Conservation (phyloP, 2,113 vertebrate genomes). For the Neogobius melanostomus region DNA sequence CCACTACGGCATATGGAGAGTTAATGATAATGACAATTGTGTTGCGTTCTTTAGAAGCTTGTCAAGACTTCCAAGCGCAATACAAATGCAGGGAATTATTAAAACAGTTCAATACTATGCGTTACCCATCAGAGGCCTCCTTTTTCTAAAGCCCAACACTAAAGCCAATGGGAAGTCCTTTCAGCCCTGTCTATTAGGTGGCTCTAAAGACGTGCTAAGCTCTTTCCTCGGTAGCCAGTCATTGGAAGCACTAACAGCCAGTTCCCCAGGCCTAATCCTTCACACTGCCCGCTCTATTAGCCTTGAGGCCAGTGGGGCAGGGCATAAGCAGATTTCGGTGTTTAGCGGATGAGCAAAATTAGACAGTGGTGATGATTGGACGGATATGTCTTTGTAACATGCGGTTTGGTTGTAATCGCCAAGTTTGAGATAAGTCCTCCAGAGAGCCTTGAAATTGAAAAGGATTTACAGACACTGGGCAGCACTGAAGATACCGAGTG, state of each 20-base stretch:
- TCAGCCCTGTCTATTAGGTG: conserved; percentile 31
- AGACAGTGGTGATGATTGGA: conserved; percentile 78
- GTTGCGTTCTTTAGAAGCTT: too few species aligned
- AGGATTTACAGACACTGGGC: conserved; percentile 16
- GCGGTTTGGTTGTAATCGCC: conserved; percentile 62
- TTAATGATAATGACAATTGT: too few species aligned
- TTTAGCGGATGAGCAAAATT: conserved; percentile 87
- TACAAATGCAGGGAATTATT: too few species aligned
- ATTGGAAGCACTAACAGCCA: conserved; percentile 35
- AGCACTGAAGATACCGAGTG: conserved; percentile 4
- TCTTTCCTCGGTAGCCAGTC: conserved; percentile 41
- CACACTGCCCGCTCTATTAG: conserved; percentile 62
- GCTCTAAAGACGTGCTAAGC: conserved; percentile 62
- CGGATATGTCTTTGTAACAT: conserved; percentile 54
- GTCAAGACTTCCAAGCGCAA: too few species aligned
- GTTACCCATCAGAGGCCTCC: neutral
- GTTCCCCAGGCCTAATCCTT: conserved; percentile 63
- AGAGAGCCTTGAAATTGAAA: conserved; percentile 38
- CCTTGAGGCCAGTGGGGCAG: conserved; percentile 68
- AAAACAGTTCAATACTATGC: too few species aligned
- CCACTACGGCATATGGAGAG: too few species aligned
- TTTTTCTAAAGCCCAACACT: conserved; percentile 13
- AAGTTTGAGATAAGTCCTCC: conserved; percentile 31
- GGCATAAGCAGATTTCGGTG: conserved; percentile 79
- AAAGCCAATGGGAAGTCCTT: conserved; percentile 37